These are phyloP conservation scores for Quiscalus mexicanus DNA, from an alignment of 2,113 vertebrate genomes.

Conservation along the genomic window DNA sequence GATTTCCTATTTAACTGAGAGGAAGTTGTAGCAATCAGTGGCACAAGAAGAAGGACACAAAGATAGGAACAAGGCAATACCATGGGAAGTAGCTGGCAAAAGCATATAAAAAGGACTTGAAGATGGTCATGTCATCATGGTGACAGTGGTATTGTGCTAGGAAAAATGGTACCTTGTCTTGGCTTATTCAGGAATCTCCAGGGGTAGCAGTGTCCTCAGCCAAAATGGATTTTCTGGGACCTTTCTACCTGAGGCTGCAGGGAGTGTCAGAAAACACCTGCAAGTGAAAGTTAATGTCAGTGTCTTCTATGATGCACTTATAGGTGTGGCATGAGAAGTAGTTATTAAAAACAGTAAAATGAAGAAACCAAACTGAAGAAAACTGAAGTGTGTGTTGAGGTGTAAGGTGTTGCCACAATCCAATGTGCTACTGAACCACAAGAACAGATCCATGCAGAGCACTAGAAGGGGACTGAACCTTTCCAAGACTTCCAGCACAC, in stretches of 20 bases:
- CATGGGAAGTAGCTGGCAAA: background rate
- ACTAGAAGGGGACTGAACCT: background rate
- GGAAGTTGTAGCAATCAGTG: background rate
- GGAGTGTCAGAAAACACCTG: background rate
- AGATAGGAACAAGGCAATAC: background rate
- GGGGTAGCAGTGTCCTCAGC: background rate
- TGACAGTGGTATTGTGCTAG: rapidly evolving
- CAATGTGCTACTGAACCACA: background rate
- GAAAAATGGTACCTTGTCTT: background rate
- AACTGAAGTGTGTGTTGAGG: background rate
- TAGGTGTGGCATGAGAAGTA: background rate
- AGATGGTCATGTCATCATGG: background rate
- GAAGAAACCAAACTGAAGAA: background rate
- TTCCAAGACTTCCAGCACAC: background rate
- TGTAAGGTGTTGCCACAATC: rapidly evolving
- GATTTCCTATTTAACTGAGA: background rate
- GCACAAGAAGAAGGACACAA: background rate
- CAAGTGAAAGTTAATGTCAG: background rate
- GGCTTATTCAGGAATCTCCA: background rate
- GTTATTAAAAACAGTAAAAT: background rate
- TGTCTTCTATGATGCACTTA: background rate
- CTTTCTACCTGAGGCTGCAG: background rate
- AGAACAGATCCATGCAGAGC: background rate
- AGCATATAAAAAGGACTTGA: background rate
- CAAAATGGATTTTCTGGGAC: background rate